These are phyloP conservation scores for Amyelois transitella DNA, from an alignment of 1,140 invertebrate genomes.

Conservation along the genomic window DNA sequence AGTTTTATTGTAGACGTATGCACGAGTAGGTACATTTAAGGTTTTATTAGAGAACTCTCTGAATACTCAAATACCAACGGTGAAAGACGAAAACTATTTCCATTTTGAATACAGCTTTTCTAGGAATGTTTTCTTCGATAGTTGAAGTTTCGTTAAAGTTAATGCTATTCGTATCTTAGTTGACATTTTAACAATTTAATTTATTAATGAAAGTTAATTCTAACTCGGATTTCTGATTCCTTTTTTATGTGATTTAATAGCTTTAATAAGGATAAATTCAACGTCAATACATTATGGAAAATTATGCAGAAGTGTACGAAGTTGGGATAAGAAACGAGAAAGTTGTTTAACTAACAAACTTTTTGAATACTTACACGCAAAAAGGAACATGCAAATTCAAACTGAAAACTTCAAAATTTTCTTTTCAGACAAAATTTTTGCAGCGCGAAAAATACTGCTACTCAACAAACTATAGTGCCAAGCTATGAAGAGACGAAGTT, in stretches of 20 bases:
- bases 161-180: background rate
- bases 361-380: too few species aligned
- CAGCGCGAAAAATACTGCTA: background rate
- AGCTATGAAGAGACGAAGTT: background rate
- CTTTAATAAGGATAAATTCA: too few species aligned
- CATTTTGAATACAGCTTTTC: background rate
- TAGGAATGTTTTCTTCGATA: background rate
- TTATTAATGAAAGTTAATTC: too few species aligned
- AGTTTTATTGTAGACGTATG: background rate
- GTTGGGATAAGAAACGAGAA: too few species aligned
- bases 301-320: too few species aligned
- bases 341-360: too few species aligned
- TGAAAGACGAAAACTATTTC: background rate
- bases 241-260: too few species aligned
- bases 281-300: too few species aligned
- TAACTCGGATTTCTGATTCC: too few species aligned
- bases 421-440: background rate
- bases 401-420: background rate
- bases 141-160: background rate
- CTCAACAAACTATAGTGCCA: background rate
- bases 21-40: background rate
- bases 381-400: background rate
- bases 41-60: background rate
- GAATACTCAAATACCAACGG: background rate
- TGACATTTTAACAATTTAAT: too few species aligned